phyloP scores from a whole-genome alignment of 2,888 invertebrate species.

The Euplagia quadripunctaria region DNA sequence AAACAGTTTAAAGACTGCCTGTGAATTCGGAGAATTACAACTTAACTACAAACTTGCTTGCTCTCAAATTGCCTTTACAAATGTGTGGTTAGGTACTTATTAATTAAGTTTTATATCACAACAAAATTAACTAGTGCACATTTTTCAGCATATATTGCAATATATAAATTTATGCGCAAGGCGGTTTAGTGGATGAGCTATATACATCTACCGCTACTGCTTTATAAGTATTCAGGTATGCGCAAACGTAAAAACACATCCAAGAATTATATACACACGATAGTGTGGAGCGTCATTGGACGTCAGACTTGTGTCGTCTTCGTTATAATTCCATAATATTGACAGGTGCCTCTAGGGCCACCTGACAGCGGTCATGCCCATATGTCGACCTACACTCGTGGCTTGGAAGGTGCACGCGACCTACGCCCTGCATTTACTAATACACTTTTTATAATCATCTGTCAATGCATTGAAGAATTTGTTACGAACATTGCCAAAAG shows the following conservation, averaged over 20 bases:
- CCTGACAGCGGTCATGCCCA: slow-evolving; percentile 83
- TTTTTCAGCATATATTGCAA: too few relatives aligned
- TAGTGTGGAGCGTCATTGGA: slow-evolving; percentile 23
- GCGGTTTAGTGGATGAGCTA: too few relatives aligned
- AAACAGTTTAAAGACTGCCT: neutral
- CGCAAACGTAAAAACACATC: neutral
- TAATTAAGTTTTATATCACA: too few relatives aligned
- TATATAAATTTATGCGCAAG: too few relatives aligned
- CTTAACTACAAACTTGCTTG: too few relatives aligned
- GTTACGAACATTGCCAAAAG: neutral
- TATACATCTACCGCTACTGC: too few relatives aligned
- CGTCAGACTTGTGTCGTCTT: slow-evolving; percentile 33
- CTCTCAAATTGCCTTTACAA: too few relatives aligned
- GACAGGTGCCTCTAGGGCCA: slow-evolving; percentile 79
- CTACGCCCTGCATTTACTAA: slow-evolving; percentile 50
- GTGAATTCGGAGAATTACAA: too few relatives aligned
- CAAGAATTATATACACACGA: neutral
- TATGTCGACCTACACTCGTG: slow-evolving; percentile 69
- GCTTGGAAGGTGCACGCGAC: slow-evolving; percentile 68
- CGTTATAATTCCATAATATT: slow-evolving; percentile 61
- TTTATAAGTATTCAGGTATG: neutral
- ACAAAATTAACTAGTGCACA: too few relatives aligned
- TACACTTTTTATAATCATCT: slow-evolving; percentile 14
- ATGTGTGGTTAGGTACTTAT: too few relatives aligned
- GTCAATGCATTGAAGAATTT: slow-evolving; percentile 26